Conservation (phyloP, 2,888 invertebrate species). For the Eulithis testata region DNA sequence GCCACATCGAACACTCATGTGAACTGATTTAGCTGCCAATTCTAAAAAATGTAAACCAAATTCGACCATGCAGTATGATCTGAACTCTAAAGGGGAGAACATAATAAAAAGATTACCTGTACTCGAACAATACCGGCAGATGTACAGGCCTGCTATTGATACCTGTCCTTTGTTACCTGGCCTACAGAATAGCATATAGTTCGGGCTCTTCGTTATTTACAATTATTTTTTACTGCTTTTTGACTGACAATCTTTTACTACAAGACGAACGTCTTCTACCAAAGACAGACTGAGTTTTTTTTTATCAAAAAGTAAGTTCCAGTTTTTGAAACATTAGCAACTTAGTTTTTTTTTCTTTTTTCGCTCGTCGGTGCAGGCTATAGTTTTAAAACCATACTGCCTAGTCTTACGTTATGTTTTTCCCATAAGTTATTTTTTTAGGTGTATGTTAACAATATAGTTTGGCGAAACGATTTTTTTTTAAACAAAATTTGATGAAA, state of each 20-base stretch:
- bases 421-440: too few species aligned
- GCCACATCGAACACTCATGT: neutral
- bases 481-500: too few species aligned
- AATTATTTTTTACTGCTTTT: conserved; percentile 37
- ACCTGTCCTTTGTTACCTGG: conserved; percentile 24
- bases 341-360: too few species aligned
- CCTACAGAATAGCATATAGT: conserved; percentile 2
- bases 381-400: too few species aligned
- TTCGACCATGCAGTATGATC: neutral
- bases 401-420: too few species aligned
- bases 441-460: too few species aligned
- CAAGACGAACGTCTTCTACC: too few species aligned
- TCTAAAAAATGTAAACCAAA: neutral
- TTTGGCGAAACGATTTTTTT: too few species aligned
- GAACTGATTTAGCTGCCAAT: neutral
- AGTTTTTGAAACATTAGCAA: too few species aligned
- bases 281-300: too few species aligned
- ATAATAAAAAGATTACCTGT: conserved; percentile 24
- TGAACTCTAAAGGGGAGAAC: conserved; percentile 11
- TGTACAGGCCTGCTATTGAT: conserved; percentile 27
- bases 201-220: conserved; percentile 19
- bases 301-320: too few species aligned
- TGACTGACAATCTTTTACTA: neutral
- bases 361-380: too few species aligned
- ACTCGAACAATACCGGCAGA: conserved; percentile 26